phyloP scores from a whole-genome alignment of 2,113 vertebrate genomes.

The Chlorodrepanis virens region DNA sequence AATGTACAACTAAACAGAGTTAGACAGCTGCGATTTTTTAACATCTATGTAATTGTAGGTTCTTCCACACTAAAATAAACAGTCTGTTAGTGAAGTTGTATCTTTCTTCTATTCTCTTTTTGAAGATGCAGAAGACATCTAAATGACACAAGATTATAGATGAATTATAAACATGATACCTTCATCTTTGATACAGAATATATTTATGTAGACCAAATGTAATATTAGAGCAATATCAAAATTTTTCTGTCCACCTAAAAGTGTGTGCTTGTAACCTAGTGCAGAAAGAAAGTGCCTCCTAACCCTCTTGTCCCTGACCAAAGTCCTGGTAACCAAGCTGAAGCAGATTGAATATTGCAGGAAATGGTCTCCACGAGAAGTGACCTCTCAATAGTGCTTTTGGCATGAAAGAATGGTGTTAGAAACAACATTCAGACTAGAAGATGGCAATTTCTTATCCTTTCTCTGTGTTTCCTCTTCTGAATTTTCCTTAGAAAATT shows the following conservation, averaged over 20 bases:
- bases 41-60: neutral
- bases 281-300: neutral
- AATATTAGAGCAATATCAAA: neutral
- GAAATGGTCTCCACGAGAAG: neutral
- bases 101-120: neutral
- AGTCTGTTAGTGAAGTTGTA: neutral
- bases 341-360: neutral
- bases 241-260: neutral
- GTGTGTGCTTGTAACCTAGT: neutral
- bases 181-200: neutral
- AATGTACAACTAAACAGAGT: conserved; percentile 45
- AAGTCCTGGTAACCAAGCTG: neutral
- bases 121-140: neutral
- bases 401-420: neutral
- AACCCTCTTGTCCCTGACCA: neutral
- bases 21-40: conserved; percentile 13
- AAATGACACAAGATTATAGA: neutral
- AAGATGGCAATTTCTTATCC: neutral
- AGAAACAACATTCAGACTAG: neutral
- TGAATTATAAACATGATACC: neutral
- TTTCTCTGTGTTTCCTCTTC: neutral
- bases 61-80: conserved; percentile 26
- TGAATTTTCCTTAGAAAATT: neutral
- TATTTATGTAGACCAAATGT: neutral
- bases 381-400: neutral